These are phyloP conservation scores for Julus scandinavius DNA, from an alignment of 2,888 invertebrate genomes.

Conservation along the genomic window DNA sequence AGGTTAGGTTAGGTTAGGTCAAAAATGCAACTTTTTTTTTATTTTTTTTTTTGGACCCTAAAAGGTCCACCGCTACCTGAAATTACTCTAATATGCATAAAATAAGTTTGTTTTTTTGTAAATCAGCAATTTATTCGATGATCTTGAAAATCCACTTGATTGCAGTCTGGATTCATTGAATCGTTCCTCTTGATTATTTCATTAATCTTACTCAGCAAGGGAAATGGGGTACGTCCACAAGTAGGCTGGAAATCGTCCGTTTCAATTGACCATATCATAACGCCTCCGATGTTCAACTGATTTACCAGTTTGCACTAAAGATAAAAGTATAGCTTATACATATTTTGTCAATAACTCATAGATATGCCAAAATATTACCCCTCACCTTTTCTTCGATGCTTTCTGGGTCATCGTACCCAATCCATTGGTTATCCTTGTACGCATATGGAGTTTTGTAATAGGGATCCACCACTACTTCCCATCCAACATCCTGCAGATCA, in stretches of 20 bases:
- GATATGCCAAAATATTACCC: background rate
- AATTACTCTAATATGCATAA: too few relatives aligned
- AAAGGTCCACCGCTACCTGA: too few relatives aligned
- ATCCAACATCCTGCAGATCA: conserved; percentile 68
- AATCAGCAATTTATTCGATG: background rate
- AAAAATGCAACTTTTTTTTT: too few relatives aligned
- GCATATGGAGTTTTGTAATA: conserved; percentile 72
- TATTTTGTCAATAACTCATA: background rate
- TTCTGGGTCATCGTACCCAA: conserved; percentile 80
- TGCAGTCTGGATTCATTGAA: background rate
- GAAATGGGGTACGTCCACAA: background rate
- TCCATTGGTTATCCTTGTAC: conserved; percentile 69
- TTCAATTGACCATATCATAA: conserved; percentile 53
- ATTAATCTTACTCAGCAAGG: conserved; percentile 37
- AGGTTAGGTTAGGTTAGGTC: too few relatives aligned
- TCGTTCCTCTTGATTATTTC: conserved; percentile 25
- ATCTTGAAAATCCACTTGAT: background rate
- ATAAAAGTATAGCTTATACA: background rate
- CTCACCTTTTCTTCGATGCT: conserved; percentile 80
- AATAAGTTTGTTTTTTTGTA: background rate
- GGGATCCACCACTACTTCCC: conserved; percentile 47
- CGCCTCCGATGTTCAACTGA: conserved; percentile 38
- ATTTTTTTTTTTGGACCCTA: too few relatives aligned
- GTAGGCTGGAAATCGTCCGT: conserved; percentile 53
- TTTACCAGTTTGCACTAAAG: conserved; percentile 47